These are phyloP conservation scores for Zelostemma sp. DNA, from an alignment of 1,140 invertebrate species.

Conservation along the genomic window DNA sequence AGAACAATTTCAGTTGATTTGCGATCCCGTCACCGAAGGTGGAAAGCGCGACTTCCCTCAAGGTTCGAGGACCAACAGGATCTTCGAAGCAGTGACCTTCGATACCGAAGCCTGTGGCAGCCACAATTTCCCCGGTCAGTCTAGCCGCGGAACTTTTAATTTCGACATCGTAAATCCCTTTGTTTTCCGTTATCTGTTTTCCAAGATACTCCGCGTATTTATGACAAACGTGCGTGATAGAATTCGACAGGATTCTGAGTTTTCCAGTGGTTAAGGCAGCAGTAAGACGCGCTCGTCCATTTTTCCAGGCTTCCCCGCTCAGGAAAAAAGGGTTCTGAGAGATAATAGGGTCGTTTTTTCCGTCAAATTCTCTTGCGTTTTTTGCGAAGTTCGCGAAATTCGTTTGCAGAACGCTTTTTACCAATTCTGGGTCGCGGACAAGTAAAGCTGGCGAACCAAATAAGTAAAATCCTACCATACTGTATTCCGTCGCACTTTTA, in stretches of 20 bases:
- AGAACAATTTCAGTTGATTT: background rate
- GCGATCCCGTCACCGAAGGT: background rate
- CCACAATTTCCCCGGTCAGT: constrained; percentile 39
- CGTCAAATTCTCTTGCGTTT: constrained; percentile 23
- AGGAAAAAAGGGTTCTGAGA: constrained; percentile 47
- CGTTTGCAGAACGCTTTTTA: constrained; percentile 57
- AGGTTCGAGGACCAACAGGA: constrained; percentile 6
- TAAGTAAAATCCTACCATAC: constrained; percentile 57
- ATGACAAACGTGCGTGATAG: constrained; percentile 9
- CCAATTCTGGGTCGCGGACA: constrained; percentile 57
- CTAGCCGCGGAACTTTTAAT: constrained; percentile 40
- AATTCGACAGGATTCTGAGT: constrained; percentile 22
- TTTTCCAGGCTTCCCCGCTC: constrained; percentile 33
- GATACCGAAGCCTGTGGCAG: constrained; percentile 26
- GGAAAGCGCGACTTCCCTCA: background rate
- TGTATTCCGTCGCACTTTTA: constrained; percentile 29
- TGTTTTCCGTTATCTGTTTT: constrained; percentile 9
- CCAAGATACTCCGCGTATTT: constrained; percentile 26
- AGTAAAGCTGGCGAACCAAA: constrained; percentile 52
- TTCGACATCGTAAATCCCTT: constrained; percentile 32
- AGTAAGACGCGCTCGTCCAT: constrained; percentile 8
- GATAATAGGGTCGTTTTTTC: constrained; percentile 29
- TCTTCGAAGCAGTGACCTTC: constrained; percentile 43
- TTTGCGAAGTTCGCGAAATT: constrained; percentile 54
- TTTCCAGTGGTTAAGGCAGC: constrained; percentile 30